phyloP scores from a whole-genome alignment of 2,113 vertebrate genomes.

The Hypomesus transpacificus region DNA sequence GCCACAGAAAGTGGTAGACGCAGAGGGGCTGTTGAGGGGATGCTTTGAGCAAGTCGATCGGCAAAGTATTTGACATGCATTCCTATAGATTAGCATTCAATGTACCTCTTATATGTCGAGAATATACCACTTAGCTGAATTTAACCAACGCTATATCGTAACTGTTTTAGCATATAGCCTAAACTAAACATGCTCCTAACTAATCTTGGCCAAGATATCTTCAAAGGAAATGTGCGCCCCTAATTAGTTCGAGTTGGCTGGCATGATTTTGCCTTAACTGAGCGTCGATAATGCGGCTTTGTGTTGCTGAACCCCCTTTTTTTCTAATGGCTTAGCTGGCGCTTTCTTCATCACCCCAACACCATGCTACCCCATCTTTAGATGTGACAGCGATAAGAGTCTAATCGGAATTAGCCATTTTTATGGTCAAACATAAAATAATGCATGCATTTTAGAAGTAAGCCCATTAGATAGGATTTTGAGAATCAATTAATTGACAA shows the following conservation, averaged over 20 bases:
- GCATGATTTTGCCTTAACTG: not conserved
- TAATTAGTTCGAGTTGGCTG: too few relatives aligned
- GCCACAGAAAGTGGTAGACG: conserved; percentile 33
- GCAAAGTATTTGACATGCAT: not conserved
- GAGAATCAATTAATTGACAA: not conserved
- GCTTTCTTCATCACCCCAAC: conserved; percentile 15
- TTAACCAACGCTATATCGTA: too few relatives aligned
- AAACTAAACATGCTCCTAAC: too few relatives aligned
- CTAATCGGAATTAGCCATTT: too few relatives aligned
- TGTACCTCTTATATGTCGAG: too few relatives aligned
- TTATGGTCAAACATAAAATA: not conserved
- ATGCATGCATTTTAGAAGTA: not conserved
- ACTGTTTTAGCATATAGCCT: too few relatives aligned
- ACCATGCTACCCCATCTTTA: not conserved
- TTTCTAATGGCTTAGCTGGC: conserved; percentile 31
- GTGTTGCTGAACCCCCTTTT: conserved; percentile 45
- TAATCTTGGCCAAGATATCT: too few relatives aligned
- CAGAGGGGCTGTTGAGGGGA: not conserved
- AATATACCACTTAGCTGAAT: too few relatives aligned
- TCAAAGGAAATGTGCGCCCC: too few relatives aligned
- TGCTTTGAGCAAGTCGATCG: not conserved
- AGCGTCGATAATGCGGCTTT: conserved; percentile 42
- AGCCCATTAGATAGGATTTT: not conserved
- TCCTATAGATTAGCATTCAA: too few relatives aligned
- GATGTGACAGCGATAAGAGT: too few relatives aligned